A percentile compares a stretch with the other conserved stretches of the same genome.
Evolutionary conservation across 2,797 vertebrate species (phyloP).

Genomic region (Hypotaenidia okinawae): DNA sequence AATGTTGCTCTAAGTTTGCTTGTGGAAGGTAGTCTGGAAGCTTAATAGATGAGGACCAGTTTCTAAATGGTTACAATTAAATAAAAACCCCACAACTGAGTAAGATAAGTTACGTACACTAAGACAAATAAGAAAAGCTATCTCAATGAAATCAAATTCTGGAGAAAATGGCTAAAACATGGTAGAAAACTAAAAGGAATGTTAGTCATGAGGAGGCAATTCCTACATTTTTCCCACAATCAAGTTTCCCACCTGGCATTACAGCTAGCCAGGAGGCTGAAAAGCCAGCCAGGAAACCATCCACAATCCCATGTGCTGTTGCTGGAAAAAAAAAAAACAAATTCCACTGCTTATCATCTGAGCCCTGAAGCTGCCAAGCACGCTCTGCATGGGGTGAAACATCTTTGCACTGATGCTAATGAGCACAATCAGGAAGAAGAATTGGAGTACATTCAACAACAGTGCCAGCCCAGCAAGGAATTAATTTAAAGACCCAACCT

Average conservation of each 20-base stretch:
- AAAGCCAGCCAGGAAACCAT: slow-evolving; percentile 31
- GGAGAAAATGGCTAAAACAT: background rate
- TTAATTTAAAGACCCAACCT: background rate
- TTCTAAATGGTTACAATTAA: background rate
- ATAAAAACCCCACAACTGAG: background rate
- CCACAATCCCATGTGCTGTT: background rate
- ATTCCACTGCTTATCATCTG: slow-evolving; percentile 32
- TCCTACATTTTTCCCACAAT: background rate
- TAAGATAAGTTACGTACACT: background rate
- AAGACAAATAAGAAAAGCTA: background rate
- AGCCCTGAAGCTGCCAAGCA: background rate
- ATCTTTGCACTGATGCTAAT: background rate
- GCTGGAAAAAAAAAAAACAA: slow-evolving; percentile 43
- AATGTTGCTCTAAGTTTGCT: background rate
- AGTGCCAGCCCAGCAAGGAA: background rate
- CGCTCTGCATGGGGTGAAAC: background rate
- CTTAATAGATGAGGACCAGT: background rate
- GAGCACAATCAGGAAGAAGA: background rate
- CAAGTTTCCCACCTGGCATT: slow-evolving; percentile 33
- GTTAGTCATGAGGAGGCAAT: background rate
- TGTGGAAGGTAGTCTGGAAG: background rate
- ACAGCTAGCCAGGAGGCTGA: slow-evolving; percentile 21
- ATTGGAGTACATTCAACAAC: background rate
- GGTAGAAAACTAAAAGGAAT: background rate
- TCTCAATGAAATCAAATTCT: background rate